phyloP scores from a whole-genome alignment of 2,888 invertebrate genomes.

The Phorcus lineatus region DNA sequence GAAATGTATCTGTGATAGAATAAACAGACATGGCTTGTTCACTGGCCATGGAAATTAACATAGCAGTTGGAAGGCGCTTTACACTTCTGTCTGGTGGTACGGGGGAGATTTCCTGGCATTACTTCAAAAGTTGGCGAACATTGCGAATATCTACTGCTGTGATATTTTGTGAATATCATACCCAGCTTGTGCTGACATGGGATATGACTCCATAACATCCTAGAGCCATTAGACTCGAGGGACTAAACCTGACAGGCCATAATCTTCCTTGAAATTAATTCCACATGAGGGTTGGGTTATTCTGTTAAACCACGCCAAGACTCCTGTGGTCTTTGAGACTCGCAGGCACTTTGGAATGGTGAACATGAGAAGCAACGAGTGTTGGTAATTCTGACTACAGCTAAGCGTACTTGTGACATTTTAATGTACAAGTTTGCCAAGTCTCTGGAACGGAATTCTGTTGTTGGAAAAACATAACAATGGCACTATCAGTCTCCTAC shows the following conservation, averaged over 20 bases:
- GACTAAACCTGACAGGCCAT: neutral
- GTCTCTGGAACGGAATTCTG: neutral
- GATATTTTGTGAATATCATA: too few relatives aligned
- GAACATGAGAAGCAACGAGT: too few relatives aligned
- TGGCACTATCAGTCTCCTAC: too few relatives aligned
- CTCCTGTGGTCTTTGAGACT: neutral
- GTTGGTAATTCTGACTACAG: neutral
- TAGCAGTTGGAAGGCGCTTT: neutral
- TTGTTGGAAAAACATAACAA: neutral
- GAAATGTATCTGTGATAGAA: conserved; percentile 7
- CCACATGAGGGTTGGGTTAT: conserved; percentile 12
- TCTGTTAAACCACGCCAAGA: neutral
- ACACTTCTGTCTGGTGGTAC: too few relatives aligned
- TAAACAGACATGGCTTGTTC: neutral
- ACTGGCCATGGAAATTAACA: neutral
- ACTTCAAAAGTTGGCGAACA: too few relatives aligned
- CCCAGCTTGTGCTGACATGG: too few relatives aligned
- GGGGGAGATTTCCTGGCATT: too few relatives aligned
- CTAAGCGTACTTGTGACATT: neutral
- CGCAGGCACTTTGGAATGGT: neutral
- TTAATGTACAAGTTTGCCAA: neutral
- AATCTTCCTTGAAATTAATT: neutral
- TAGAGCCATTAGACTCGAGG: too few relatives aligned
- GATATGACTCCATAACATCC: too few relatives aligned
- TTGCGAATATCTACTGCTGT: too few relatives aligned